phyloP scores from a whole-genome alignment of 2,888 invertebrate species.

The Elgonia sp. region DNA sequence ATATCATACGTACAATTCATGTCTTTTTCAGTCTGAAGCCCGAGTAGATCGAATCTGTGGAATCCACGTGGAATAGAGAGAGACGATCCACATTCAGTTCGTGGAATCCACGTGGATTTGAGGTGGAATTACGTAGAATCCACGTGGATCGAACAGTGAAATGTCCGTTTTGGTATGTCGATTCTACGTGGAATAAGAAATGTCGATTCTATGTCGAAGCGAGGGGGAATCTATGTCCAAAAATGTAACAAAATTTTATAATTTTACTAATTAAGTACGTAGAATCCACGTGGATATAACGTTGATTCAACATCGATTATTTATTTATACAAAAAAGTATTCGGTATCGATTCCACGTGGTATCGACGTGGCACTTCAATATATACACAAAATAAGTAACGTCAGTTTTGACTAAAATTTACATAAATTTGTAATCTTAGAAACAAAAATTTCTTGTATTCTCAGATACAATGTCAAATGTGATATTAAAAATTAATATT shows the following conservation, averaged over 20 bases:
- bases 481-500: too few species aligned
- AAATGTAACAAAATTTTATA: too few species aligned
- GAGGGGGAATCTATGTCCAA: too few species aligned
- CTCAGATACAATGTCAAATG: too few species aligned
- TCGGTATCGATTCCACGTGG: background rate
- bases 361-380: background rate
- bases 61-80: background rate
- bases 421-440: background rate
- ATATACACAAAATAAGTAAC: background rate
- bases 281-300: background rate
- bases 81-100: background rate
- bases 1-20: too few species aligned
- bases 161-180: background rate
- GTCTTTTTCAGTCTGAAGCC: too few species aligned
- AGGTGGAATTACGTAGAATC: background rate
- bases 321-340: too few species aligned
- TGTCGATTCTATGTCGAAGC: background rate
- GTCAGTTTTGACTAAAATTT: background rate
- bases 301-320: background rate
- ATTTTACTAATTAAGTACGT: background rate
- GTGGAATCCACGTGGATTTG: conserved; percentile 3
- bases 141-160: background rate
- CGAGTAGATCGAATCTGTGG: background rate
- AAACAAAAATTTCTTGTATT: background rate
- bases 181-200: conserved; percentile 5